Conservation (phyloP, 2,888 invertebrate species). For the Pocota personata region DNA sequence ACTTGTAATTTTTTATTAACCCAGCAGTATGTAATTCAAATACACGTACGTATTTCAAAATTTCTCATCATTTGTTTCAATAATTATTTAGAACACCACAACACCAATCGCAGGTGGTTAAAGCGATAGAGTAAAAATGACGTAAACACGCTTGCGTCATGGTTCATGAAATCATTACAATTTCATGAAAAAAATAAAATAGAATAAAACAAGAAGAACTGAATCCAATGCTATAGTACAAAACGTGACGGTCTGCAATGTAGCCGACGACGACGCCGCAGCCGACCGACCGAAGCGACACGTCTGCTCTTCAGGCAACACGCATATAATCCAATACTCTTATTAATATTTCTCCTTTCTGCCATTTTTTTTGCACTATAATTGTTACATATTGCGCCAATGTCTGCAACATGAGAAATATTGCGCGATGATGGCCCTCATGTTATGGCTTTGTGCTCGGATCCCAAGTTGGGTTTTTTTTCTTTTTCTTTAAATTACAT, state of each 20-base stretch:
- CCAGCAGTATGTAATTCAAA: neutral
- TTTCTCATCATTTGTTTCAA: constrained; percentile 36
- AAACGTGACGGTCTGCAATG: constrained; percentile 69
- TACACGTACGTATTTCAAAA: constrained; percentile 29
- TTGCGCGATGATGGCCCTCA: constrained; percentile 63
- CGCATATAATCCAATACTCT: constrained; percentile 47
- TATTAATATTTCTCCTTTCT: constrained; percentile 42
- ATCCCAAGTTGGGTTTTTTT: constrained; percentile 46
- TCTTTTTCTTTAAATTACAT: neutral
- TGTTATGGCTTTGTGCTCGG: constrained; percentile 56
- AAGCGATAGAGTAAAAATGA: constrained; percentile 28
- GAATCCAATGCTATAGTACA: constrained; percentile 55
- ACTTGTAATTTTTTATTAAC: too few relatives aligned
- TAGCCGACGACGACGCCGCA: neutral
- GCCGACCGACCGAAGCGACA: constrained; percentile 53
- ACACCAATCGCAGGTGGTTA: constrained; percentile 2
- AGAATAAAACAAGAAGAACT: constrained; percentile 35
- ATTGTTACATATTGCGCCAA: constrained; percentile 65
- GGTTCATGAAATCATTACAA: constrained; percentile 64
- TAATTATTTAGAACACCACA: constrained; percentile 46
- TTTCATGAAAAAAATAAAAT: constrained; percentile 40
- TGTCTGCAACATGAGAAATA: constrained; percentile 68
- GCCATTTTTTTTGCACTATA: constrained; percentile 19
- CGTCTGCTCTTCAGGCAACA: constrained; percentile 65
- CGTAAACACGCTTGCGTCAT: constrained; percentile 64